Evolutionary conservation across 2,888 invertebrate genomes (phyloP), one percentile per base, ranked within the genome.

Genomic region (Spatulosminthurus flaviceps): DNA sequence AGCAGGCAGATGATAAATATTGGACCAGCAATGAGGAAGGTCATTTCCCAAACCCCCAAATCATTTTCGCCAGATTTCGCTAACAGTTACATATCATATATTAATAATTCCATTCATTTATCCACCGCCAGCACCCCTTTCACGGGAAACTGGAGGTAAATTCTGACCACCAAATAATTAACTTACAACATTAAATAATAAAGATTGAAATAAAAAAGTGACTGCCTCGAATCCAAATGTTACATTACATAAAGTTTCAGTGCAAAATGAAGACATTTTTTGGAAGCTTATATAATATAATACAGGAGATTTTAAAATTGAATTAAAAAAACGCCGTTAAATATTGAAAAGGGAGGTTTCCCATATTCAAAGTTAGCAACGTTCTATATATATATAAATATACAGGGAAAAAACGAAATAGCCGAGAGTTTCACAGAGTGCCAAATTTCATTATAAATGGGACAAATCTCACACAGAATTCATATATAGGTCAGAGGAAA

Each of bases 11-110:
- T 88, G 34, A 91, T 88, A 84, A 92, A 89, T 78, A 92, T 91
- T 81, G 92, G 92, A 60, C 92, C 89, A 7, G 92, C 92, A 87
- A 93, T 92, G 82, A 91, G 88, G 87, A 92, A 89, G 29, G 92
- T 92, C 87, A 93, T 89, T 87, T 92, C 90, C 88, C 91, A 88
- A 51, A 90, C 89, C 42, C 90, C 89, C 74, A 60, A 22, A 19
- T 74, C 61, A 41, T 34, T 29, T 42, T 71, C 70, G 34, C 34
- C 22, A 13, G 69, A 13, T 71, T 29, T 71, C 34, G 42, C 70
- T 71, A 41, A 29, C 41, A 42, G 34, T 34, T n/a, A 71, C 42
- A 70, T 22, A n/a, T 16, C n/a, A 69, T 26, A 70, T n/a, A n/a
- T n/a, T n/a, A n/a, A n/a, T 41, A 21, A 70, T 70, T 42, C 34